Conservation (phyloP, 2,797 vertebrate genomes). For the Spinus pinus region DNA sequence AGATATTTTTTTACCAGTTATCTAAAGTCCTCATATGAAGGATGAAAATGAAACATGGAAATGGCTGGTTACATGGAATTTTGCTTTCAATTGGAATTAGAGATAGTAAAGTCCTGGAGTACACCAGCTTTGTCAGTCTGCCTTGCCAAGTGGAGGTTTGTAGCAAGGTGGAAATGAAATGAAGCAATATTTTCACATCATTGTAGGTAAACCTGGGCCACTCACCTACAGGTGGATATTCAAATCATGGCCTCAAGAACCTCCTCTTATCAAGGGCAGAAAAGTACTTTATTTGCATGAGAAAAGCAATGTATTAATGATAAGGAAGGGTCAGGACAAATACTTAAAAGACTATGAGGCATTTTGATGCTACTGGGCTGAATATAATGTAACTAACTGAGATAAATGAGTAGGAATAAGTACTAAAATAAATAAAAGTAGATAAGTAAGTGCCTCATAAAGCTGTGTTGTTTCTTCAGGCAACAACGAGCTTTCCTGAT, state of each 20-base stretch:
- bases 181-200: not conserved
- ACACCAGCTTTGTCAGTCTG: not conserved
- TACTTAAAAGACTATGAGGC: not conserved
- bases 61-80: not conserved
- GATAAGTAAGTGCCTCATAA: not conserved
- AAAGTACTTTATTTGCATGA: not conserved
- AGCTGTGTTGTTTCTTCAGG: not conserved
- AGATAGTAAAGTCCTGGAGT: not conserved
- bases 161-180: not conserved
- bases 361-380: not conserved
- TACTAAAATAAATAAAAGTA: not conserved
- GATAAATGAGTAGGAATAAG: not conserved
- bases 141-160: not conserved
- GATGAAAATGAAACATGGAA: not conserved
- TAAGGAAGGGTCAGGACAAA: not conserved
- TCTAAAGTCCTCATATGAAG: not conserved
- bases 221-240: not conserved
- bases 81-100: not conserved
- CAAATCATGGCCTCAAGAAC: not conserved
- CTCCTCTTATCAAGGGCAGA: not conserved
- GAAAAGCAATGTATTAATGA: not conserved
- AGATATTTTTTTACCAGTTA: not conserved
- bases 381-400: not conserved
- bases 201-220: not conserved
- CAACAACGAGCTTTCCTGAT: not conserved